phyloP scores from a whole-genome alignment of 1,140 invertebrate species.

The Trichonephila inaurata region DNA sequence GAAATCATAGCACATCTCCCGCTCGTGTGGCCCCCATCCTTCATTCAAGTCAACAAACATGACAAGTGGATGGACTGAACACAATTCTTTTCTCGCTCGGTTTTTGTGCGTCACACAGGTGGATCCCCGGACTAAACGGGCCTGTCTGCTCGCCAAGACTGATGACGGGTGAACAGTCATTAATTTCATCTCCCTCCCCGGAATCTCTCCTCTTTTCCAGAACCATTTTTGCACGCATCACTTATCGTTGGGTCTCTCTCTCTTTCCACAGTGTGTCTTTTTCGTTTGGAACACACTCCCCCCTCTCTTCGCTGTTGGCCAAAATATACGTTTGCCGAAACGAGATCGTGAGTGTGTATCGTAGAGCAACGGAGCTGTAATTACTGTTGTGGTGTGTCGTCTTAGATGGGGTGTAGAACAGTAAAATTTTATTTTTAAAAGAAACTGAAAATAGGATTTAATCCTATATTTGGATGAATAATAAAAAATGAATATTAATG shows the following conservation, averaged over 20 bases:
- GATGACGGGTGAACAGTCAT: conserved; percentile 71
- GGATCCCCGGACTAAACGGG: conserved; percentile 12
- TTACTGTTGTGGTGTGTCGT: no score
- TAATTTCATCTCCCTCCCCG: conserved; percentile 62
- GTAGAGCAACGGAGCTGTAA: no score
- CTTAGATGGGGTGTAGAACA: no score
- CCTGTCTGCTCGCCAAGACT: conserved; percentile 63
- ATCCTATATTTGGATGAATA: no score
- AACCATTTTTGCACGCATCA: conserved; percentile 68
- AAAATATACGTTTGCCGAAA: no score
- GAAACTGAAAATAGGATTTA: no score
- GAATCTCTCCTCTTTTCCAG: conserved; percentile 43
- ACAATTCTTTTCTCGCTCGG: not conserved
- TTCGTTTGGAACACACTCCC: no score
- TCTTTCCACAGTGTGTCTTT: no score
- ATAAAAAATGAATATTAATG: no score
- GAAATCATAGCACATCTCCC: not conserved
- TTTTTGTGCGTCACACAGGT: not conserved
- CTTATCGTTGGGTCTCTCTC: not conserved
- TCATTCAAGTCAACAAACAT: conserved; percentile 56
- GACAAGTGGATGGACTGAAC: conserved; percentile 25
- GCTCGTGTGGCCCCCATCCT: not conserved
- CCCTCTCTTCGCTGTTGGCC: no score
- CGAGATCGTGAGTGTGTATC: no score
- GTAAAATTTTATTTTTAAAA: no score